Percentiles rank a stretch among this genome's conserved stretches.
Evolutionary conservation across 53 echinoderm and acorn worm species (phyloP).

Genomic region (Stichopus horrens): DNA sequence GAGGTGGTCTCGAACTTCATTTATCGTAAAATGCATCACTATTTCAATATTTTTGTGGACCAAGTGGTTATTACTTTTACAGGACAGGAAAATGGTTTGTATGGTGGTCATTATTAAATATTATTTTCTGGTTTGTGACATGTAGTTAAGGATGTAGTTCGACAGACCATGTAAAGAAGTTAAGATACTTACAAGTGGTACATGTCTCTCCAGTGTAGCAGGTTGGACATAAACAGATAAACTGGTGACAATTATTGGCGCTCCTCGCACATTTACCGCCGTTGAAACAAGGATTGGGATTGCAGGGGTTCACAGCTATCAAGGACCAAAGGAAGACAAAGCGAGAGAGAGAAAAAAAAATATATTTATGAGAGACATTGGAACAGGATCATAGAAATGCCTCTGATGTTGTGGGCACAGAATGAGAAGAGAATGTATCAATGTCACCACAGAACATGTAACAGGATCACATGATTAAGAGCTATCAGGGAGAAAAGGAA

Average conservation of each 20-base stretch:
- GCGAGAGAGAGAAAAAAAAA: not conserved
- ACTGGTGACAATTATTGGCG: conserved; percentile 52
- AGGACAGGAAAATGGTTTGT: too few species aligned
- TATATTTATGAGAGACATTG: too few species aligned
- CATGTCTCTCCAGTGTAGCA: conserved; percentile 74
- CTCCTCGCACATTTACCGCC: conserved; percentile 64
- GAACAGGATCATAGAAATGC: too few species aligned
- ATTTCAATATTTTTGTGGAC: too few species aligned
- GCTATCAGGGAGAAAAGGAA: too few species aligned
- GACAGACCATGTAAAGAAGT: not conserved
- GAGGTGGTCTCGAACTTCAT: too few species aligned
- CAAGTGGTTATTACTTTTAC: too few species aligned
- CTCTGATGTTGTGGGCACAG: too few species aligned
- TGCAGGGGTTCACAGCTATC: conserved; percentile 78
- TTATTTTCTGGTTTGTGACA: too few species aligned
- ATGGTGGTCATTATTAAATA: too few species aligned
- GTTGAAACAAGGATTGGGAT: conserved; percentile 76
- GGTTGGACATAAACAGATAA: conserved; percentile 70
- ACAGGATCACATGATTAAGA: too few species aligned
- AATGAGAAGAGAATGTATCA: not conserved
- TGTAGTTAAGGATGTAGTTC: not conserved
- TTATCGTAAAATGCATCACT: too few species aligned
- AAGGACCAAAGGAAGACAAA: not conserved
- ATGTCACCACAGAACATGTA: not conserved
- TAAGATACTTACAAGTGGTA: conserved; percentile 58